A percentile compares a stretch with the other conserved stretches of the same genome.
phyloP scores from a whole-genome alignment of 2,888 invertebrate species.

The Mallateleia sp. region DNA sequence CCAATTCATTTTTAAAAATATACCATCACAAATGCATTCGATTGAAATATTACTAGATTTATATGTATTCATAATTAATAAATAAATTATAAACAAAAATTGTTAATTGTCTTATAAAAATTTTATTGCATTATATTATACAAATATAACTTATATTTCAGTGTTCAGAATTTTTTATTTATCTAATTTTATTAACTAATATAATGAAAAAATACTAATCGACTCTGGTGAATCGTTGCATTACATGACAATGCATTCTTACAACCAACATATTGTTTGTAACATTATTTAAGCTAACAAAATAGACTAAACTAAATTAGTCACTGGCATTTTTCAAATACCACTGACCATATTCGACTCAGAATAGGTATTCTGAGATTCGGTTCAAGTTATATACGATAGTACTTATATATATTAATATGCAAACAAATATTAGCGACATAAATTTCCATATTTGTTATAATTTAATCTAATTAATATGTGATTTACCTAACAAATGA shows the following conservation, averaged over 20 bases:
- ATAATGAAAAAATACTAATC: slow-evolving; percentile 12
- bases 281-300: slow-evolving; percentile 58
- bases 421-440: slow-evolving; percentile 33
- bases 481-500: not conserved
- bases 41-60: no score
- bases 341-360: slow-evolving; percentile 52
- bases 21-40: no score
- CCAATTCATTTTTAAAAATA: not conserved
- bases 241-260: slow-evolving; percentile 75
- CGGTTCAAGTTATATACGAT: slow-evolving; percentile 54
- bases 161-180: no score
- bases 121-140: no score
- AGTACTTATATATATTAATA: slow-evolving; percentile 32
- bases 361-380: slow-evolving; percentile 62
- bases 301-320: slow-evolving; percentile 55
- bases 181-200: not conserved
- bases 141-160: no score
- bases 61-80: no score
- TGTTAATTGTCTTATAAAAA: no score
- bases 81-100: no score
- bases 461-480: not conserved
- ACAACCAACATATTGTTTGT: slow-evolving; percentile 53
- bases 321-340: slow-evolving; percentile 63
- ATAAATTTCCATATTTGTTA: not conserved
- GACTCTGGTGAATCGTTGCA: slow-evolving; percentile 39